A percentile compares a stretch with the other conserved stretches of the same genome.
These are phyloP conservation scores for Ormia ochracea DNA, from an alignment of 2,888 invertebrate species.

Conservation along the genomic window DNA sequence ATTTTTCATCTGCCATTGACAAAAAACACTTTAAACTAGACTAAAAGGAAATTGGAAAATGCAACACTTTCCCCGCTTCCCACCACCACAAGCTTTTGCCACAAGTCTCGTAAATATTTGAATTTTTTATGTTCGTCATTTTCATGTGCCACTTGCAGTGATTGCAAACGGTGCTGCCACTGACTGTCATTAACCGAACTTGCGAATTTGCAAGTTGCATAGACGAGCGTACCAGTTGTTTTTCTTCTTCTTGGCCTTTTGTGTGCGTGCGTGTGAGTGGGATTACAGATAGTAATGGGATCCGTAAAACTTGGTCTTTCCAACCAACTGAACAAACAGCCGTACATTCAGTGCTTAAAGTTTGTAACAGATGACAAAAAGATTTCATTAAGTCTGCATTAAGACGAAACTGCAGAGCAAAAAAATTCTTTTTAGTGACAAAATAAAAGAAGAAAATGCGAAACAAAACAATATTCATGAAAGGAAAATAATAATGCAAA, in stretches of 20 bases:
- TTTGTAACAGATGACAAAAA: conserved; percentile 72
- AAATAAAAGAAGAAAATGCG: neutral
- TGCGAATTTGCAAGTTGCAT: neutral
- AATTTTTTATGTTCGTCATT: conserved; percentile 14
- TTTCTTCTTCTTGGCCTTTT: too few species aligned
- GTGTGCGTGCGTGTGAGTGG: neutral
- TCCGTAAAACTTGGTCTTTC: conserved; percentile 47
- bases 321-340: conserved; percentile 36
- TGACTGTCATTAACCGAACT: conserved; percentile 39
- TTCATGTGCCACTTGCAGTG: conserved; percentile 52
- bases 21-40: conserved; percentile 20
- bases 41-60: conserved; percentile 58
- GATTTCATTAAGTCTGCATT: conserved; percentile 73
- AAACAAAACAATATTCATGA: conserved; percentile 44
- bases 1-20: conserved; percentile 45
- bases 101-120: neutral
- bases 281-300: neutral
- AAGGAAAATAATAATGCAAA: conserved; percentile 20
- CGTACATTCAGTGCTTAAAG: conserved; percentile 64
- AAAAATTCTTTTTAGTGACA: conserved; percentile 12
- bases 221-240: too few species aligned
- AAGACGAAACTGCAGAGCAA: conserved; percentile 52
- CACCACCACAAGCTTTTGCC: neutral
- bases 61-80: conserved; percentile 57
- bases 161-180: conserved; percentile 48